Evolutionary conservation across 2,113 vertebrate species (phyloP).

Genomic region (Seriola dumerili): DNA sequence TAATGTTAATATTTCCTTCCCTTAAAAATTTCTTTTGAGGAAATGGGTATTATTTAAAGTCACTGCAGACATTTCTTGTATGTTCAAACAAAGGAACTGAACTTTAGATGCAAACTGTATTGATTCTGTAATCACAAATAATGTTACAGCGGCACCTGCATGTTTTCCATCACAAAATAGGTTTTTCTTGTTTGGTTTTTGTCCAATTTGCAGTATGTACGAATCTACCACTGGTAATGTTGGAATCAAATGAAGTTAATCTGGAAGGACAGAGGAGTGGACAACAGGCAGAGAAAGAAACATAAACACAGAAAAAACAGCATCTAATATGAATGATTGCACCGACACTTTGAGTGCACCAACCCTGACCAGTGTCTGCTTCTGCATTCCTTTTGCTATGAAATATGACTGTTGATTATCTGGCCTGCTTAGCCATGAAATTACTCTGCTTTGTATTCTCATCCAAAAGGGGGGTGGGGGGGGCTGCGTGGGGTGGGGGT

Average conservation of each 20-base stretch:
- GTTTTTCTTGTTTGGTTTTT: not conserved
- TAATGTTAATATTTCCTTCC: not conserved
- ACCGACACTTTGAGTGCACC: conserved; percentile 54
- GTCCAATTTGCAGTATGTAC: not conserved
- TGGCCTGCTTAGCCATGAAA: conserved; percentile 80
- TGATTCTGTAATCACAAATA: not conserved
- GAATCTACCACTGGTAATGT: not conserved
- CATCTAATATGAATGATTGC: conserved; percentile 57
- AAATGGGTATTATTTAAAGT: not conserved
- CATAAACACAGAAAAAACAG: conserved; percentile 12
- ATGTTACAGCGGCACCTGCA: not conserved
- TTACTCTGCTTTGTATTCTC: conserved; percentile 74
- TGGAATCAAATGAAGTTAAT: conserved; percentile 9
- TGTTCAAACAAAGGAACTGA: conserved; percentile 4
- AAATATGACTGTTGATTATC: conserved; percentile 81
- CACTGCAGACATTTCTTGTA: not conserved
- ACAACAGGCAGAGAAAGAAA: conserved; percentile 18
- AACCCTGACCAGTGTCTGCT: conserved; percentile 55
- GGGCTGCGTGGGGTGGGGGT: too few relatives aligned
- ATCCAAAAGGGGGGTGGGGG: conserved; percentile 9
- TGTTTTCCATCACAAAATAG: not conserved
- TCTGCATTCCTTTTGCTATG: conserved; percentile 66
- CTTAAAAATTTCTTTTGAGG: not conserved
- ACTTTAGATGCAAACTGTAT: not conserved
- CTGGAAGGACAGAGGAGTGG: not conserved